phyloP scores from a whole-genome alignment of 2,797 vertebrate species.

The Phataginus tricuspis region DNA sequence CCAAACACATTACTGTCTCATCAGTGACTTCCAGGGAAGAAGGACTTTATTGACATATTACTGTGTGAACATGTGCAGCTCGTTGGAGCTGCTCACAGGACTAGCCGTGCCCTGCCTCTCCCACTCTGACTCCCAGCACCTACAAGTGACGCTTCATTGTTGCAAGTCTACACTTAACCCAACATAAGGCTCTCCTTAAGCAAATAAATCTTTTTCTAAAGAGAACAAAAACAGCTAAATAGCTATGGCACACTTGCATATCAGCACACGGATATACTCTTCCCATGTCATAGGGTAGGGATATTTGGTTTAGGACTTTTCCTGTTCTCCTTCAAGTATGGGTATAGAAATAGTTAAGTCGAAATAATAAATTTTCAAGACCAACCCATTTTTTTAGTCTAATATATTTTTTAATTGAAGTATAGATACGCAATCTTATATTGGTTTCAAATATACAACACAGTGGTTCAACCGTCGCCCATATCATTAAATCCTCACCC shows the following conservation, averaged over 20 bases:
- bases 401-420: too few species aligned
- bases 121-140: not conserved
- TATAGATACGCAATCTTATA: too few species aligned
- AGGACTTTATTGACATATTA: not conserved
- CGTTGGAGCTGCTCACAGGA: not conserved
- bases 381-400: not conserved
- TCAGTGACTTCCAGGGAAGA: not conserved
- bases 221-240: not conserved
- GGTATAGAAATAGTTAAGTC: not conserved
- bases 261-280: not conserved
- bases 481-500: too few species aligned
- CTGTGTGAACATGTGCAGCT: not conserved
- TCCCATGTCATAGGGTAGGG: too few species aligned
- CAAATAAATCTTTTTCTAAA: conserved; percentile 11
- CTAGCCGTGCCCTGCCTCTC: not conserved
- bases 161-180: not conserved
- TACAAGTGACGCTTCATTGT: not conserved
- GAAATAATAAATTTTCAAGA: conserved; percentile 41
- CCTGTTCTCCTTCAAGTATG: not conserved
- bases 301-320: not conserved
- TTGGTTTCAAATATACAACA: too few species aligned
- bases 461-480: too few species aligned
- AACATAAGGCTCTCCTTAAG: not conserved
- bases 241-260: not conserved
- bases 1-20: conserved; percentile 4